These are phyloP conservation scores for Sycobia sp. DNA, from an alignment of 1,140 invertebrate species.

Conservation along the genomic window DNA sequence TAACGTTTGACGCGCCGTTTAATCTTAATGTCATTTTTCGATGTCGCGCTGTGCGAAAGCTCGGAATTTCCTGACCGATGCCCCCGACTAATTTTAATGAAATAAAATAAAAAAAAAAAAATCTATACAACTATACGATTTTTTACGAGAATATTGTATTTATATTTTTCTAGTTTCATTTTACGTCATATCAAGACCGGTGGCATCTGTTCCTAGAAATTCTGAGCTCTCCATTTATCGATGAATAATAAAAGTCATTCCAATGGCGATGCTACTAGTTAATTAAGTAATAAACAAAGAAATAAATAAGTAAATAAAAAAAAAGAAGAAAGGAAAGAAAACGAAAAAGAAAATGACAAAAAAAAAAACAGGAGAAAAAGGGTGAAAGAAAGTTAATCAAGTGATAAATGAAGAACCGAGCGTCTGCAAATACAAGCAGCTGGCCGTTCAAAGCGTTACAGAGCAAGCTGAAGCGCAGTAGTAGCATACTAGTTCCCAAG, in stretches of 20 bases:
- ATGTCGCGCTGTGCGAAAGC: neutral
- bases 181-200: conserved; percentile 18
- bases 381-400: conserved; percentile 10
- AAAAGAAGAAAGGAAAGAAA: too few species aligned
- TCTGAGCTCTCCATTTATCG: conserved; percentile 3
- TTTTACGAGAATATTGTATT: conserved; percentile 32
- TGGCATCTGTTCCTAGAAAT: neutral
- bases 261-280: conserved; percentile 26
- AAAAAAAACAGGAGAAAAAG: neutral
- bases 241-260: conserved; percentile 32
- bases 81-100: conserved; percentile 10
- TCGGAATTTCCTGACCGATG: neutral
- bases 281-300: conserved; percentile 19
- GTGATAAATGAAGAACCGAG: conserved; percentile 23
- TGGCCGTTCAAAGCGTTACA: conserved; percentile 30
- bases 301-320: neutral
- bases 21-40: conserved; percentile 20
- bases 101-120: conserved; percentile 12
- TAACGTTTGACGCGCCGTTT: conserved; percentile 25
- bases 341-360: conserved; percentile 22
- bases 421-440: conserved; percentile 19
- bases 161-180: conserved; percentile 33
- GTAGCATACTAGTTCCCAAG: conserved; percentile 53
- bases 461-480: conserved; percentile 48
- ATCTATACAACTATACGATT: conserved; percentile 29